A percentile compares a stretch with the other conserved stretches of the same genome.
Evolutionary conservation across 1,140 invertebrate species (phyloP).

Genomic region (Microplitis demolitor): DNA sequence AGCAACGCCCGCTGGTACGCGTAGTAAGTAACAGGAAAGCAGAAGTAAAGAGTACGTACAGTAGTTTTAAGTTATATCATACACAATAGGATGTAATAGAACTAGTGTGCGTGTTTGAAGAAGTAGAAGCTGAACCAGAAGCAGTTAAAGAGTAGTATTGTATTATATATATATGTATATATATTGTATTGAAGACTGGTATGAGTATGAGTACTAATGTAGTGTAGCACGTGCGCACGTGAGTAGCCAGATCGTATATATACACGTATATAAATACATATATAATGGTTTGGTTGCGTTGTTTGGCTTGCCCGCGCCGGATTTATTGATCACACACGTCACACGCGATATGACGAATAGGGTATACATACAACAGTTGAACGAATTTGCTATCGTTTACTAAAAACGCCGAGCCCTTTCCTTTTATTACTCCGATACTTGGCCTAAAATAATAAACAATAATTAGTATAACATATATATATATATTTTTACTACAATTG

Average conservation of each 20-base stretch:
- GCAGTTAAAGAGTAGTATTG: background rate
- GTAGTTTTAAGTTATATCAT: too few species aligned
- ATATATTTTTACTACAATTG: too few species aligned
- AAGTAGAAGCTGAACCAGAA: too few species aligned
- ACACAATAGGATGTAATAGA: too few species aligned
- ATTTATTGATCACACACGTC: constrained; percentile 60
- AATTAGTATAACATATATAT: too few species aligned
- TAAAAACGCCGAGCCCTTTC: background rate
- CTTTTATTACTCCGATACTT: background rate
- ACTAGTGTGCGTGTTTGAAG: too few species aligned
- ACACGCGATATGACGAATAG: constrained; percentile 50
- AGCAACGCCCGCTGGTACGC: constrained; percentile 2
- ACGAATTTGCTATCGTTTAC: constrained; percentile 1
- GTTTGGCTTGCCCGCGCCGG: constrained; percentile 47
- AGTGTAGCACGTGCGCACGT: constrained; percentile 30
- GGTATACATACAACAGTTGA: constrained; percentile 18
- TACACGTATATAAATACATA: too few species aligned
- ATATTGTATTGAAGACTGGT: background rate
- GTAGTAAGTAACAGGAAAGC: background rate
- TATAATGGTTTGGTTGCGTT: constrained; percentile 21
- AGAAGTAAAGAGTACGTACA: background rate
- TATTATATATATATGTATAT: background rate
- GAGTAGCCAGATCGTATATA: constrained; percentile 18
- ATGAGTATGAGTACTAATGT: too few species aligned
- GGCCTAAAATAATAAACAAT: too few species aligned